Evolutionary conservation across 2,888 invertebrate species (phyloP).

Genomic region (Cremastinae sp.): DNA sequence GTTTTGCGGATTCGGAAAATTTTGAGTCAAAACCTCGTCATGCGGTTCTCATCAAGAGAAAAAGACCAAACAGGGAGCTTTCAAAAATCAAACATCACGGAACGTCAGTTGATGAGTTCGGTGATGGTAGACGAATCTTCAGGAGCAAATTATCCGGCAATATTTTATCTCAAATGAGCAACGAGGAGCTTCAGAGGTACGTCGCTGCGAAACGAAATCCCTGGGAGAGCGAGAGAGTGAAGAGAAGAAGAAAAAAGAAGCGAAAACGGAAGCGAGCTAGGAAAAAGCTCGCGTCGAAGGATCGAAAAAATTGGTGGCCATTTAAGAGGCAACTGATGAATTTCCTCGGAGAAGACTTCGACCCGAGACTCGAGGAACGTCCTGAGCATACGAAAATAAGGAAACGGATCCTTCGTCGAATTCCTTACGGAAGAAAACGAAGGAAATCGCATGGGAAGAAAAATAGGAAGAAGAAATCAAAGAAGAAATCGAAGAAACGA

Average conservation of each 20-base stretch:
- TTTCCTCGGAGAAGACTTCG: conserved; percentile 31
- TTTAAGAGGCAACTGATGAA: conserved; percentile 58
- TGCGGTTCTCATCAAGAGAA: no score
- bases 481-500: conserved; percentile 47
- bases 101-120: conserved; percentile 8
- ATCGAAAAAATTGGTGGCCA: conserved; percentile 56
- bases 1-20: no score
- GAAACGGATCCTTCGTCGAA: conserved; percentile 1
- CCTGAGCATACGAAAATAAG: conserved; percentile 7
- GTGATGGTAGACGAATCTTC: conserved; percentile 20
- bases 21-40: no score
- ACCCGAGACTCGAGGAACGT: conserved; percentile 31
- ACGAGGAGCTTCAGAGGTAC: conserved; percentile 15
- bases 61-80: conserved; percentile 25
- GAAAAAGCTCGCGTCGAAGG: conserved; percentile 22
- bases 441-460: conserved; percentile 40
- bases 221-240: conserved; percentile 12
- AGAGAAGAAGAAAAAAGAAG: conserved; percentile 16
- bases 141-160: conserved; percentile 13
- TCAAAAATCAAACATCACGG: conserved; percentile 20
- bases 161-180: neutral
- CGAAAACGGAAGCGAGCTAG: conserved; percentile 22
- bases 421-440: conserved; percentile 24
- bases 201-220: conserved; percentile 10
- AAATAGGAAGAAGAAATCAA: conserved; percentile 45